phyloP scores from a whole-genome alignment of 37 sponge, comb jelly and placozoan genomes.

The Tethya wilhelma region DNA sequence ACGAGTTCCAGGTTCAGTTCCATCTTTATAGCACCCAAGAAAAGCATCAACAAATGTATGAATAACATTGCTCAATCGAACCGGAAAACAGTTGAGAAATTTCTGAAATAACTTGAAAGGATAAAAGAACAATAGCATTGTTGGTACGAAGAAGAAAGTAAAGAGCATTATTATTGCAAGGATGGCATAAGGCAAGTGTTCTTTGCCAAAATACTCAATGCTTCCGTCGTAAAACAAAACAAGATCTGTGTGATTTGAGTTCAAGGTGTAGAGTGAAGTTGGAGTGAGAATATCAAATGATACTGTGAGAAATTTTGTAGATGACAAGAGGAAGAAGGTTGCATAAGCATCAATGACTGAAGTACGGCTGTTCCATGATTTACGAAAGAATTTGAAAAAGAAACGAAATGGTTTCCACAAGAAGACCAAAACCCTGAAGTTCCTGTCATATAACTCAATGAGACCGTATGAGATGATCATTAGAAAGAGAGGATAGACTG shows the following conservation, averaged over 20 bases:
- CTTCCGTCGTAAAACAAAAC: constrained; percentile 18
- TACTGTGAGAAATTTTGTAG: constrained; percentile 36
- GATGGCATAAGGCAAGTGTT: constrained; percentile 29
- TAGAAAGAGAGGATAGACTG: constrained; percentile 16
- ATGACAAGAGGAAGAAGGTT: constrained; percentile 66
- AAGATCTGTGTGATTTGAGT: too few relatives aligned
- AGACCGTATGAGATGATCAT: neutral
- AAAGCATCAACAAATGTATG: constrained; percentile 42
- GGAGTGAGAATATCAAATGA: constrained; percentile 37
- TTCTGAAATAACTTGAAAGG: constrained; percentile 4
- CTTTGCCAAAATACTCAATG: constrained; percentile 14
- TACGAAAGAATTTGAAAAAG: constrained; percentile 7
- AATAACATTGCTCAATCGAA: neutral
- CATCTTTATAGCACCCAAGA: constrained; percentile 65
- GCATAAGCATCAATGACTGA: constrained; percentile 57
- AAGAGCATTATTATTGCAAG: constrained; percentile 5
- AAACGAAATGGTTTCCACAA: constrained; percentile 11
- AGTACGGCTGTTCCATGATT: constrained; percentile 22
- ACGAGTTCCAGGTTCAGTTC: constrained; percentile 15
- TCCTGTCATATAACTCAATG: constrained; percentile 1
- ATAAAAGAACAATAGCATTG: constrained; percentile 35
- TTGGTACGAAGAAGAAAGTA: constrained; percentile 26
- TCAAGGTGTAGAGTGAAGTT: neutral
- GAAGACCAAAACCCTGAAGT: neutral
- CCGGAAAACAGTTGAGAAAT: neutral